Conservation (phyloP, 2,888 invertebrate species). For the Neoaliturus tenellus region DNA sequence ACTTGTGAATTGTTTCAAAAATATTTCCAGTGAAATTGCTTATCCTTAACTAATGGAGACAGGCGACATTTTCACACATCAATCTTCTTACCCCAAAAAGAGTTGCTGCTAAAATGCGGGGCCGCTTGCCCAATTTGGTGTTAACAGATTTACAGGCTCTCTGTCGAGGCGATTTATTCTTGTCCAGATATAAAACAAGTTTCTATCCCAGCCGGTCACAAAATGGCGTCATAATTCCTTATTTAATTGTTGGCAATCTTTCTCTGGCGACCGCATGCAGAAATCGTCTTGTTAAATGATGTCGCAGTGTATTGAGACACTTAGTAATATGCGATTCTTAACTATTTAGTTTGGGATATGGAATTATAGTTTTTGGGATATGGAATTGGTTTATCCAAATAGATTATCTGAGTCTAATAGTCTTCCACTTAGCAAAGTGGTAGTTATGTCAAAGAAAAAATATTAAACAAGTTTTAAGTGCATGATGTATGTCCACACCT, state of each 20-base stretch:
- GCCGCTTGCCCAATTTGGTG: not conserved
- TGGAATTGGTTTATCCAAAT: too few species aligned
- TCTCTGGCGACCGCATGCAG: constrained; percentile 5
- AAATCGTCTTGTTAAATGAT: not conserved
- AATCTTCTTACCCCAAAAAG: not conserved
- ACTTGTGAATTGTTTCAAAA: too few species aligned
- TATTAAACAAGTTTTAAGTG: too few species aligned
- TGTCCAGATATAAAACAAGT: constrained; percentile 49
- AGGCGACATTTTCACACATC: not conserved
- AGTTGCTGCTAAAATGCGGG: not conserved
- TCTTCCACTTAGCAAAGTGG: too few species aligned
- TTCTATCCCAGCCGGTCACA: not conserved
- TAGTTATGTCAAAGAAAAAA: too few species aligned
- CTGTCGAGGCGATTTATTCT: not conserved
- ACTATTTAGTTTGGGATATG: too few species aligned
- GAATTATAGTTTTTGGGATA: too few species aligned
- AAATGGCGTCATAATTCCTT: constrained; percentile 43
- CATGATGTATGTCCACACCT: too few species aligned
- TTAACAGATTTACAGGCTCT: not conserved
- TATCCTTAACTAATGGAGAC: not conserved
- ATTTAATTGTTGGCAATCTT: constrained; percentile 43
- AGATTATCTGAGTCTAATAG: too few species aligned
- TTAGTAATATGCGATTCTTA: too few species aligned
- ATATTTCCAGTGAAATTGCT: too few species aligned
- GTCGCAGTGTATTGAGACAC: too few species aligned